Conservation (phyloP, 2,797 vertebrate species). For the Morelia viridis region DNA sequence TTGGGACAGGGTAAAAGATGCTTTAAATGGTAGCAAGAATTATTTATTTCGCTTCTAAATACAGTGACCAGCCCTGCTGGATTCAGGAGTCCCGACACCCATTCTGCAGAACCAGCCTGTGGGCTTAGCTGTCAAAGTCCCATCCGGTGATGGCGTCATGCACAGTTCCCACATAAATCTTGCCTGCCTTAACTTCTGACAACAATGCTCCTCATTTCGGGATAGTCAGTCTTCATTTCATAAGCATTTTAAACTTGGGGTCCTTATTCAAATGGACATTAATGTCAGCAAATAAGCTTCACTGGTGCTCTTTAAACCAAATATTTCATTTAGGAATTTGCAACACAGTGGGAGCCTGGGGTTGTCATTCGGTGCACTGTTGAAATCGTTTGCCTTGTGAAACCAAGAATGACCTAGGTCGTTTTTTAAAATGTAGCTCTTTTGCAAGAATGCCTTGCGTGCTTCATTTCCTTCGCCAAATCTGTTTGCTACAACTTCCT, state of each 20-base stretch:
- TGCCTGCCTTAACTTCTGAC: not conserved
- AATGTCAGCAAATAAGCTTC: not conserved
- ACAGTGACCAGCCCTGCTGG: not conserved
- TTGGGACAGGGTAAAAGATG: not conserved
- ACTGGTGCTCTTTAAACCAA: not conserved
- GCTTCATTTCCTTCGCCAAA: not conserved
- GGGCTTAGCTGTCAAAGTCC: not conserved
- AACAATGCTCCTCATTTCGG: not conserved
- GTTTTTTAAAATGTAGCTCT: not conserved
- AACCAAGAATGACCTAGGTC: not conserved
- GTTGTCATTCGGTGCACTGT: not conserved
- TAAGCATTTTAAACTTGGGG: not conserved
- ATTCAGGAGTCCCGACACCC: not conserved
- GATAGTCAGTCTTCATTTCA: not conserved
- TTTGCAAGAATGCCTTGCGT: not conserved
- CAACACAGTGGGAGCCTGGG: not conserved
- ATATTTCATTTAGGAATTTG: not conserved
- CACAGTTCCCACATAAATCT: not conserved
- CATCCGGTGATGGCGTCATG: no score
- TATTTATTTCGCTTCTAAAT: not conserved
- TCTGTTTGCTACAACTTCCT: not conserved
- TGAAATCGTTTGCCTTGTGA: not conserved
- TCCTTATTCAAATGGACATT: not conserved
- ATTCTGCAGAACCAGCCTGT: not conserved
- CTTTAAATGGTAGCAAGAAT: not conserved